A percentile compares a stretch with the other conserved stretches of the same genome.
phyloP scores from a whole-genome alignment of 2,888 invertebrate species.

The Onthophagus sagittarius region DNA sequence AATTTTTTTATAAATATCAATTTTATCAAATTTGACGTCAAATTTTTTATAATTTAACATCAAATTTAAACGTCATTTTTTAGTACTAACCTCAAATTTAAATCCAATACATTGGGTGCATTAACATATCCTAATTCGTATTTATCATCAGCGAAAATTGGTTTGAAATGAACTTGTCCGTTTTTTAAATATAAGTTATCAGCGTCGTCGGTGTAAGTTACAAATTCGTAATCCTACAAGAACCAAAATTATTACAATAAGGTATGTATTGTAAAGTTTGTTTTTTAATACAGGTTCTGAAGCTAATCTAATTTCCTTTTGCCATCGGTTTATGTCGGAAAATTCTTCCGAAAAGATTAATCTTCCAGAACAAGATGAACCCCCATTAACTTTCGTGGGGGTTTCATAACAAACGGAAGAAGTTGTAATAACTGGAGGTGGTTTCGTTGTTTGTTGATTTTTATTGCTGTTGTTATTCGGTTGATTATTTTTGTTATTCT shows the following conservation, averaged over 20 bases:
- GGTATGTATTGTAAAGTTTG: neutral
- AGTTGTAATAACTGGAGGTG: neutral
- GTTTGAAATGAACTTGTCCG: conserved; percentile 59
- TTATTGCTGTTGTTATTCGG: conserved; percentile 2
- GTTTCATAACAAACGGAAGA: conserved; percentile 13
- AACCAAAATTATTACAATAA: conserved; percentile 9
- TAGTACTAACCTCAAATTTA: conserved; percentile 17
- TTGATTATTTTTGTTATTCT: conserved; percentile 9
- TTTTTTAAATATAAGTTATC: conserved; percentile 53
- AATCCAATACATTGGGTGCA: conserved; percentile 17
- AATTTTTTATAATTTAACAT: neutral
- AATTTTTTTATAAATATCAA: too few relatives aligned
- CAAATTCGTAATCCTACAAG: conserved; percentile 66
- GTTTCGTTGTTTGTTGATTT: conserved; percentile 1
- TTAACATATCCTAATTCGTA: conserved; percentile 34
- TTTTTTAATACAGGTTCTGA: conserved; percentile 56
- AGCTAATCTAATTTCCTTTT: conserved; percentile 50
- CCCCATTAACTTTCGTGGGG: conserved; percentile 24
- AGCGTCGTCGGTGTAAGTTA: conserved; percentile 58
- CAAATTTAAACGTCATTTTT: neutral
- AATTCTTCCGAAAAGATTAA: conserved; percentile 64
- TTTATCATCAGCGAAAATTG: conserved; percentile 54
- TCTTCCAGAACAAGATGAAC: conserved; percentile 52
- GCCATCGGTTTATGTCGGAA: conserved; percentile 48
- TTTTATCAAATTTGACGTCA: too few relatives aligned